Evolutionary conservation across 2,888 invertebrate species (phyloP).

Genomic region (Odontothrips loti): DNA sequence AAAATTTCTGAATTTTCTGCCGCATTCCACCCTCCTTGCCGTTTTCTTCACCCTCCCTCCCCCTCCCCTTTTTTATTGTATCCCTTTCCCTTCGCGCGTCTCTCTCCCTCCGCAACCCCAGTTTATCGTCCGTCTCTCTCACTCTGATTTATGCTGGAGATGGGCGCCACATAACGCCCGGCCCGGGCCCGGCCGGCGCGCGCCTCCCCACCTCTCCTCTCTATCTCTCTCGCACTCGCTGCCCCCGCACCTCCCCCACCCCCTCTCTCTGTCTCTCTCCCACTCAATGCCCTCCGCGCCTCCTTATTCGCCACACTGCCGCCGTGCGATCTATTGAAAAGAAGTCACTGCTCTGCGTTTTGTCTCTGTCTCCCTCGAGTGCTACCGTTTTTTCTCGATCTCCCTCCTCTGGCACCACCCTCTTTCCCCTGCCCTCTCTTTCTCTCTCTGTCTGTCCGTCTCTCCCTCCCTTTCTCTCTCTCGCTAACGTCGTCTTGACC

Average conservation of each 20-base stretch:
- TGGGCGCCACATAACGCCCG: background rate
- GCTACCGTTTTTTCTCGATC: background rate
- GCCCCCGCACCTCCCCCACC: background rate
- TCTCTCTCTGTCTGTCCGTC: background rate
- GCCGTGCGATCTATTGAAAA: background rate
- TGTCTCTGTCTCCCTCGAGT: no score
- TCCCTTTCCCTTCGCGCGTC: background rate
- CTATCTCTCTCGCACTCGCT: background rate
- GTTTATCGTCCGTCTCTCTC: background rate
- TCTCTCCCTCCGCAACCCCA: background rate
- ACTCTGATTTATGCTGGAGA: background rate
- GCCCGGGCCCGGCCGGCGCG: background rate
- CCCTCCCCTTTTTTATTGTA: background rate
- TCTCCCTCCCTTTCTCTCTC: slow-evolving; percentile 1
- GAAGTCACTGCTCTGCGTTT: background rate
- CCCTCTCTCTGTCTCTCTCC: background rate
- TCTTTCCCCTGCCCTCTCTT: background rate
- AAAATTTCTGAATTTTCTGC: no score
- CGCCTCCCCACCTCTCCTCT: background rate
- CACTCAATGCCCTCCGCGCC: background rate
- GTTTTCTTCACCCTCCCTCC: no score
- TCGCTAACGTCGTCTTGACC: background rate
- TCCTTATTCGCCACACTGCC: background rate
- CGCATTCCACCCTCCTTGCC: background rate
- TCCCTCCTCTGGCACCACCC: background rate